Evolutionary conservation across 1,140 invertebrate genomes (phyloP).

Genomic region (Drosophila pallidifrons): DNA sequence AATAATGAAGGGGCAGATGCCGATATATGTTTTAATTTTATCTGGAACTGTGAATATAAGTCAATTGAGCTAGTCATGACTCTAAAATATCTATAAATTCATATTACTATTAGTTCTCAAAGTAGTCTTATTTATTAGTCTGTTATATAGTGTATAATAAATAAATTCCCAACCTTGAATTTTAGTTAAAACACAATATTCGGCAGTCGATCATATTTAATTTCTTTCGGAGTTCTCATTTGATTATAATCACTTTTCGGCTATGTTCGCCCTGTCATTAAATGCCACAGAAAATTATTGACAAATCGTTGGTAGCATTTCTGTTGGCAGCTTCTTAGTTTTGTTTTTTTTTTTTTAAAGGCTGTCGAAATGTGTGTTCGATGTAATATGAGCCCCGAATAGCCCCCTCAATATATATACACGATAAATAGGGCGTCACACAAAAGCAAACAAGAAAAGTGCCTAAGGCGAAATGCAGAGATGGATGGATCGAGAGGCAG

Average conservation of each 20-base stretch:
- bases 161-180: too few species aligned
- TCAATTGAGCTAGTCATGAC: too few species aligned
- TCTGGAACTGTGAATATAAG: not conserved
- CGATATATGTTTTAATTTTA: too few species aligned
- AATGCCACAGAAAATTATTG: slow-evolving; percentile 27
- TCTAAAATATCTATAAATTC: too few species aligned
- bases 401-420: not conserved
- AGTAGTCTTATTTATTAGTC: too few species aligned
- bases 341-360: not conserved
- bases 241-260: slow-evolving; percentile 6
- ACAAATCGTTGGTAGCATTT: slow-evolving; percentile 62
- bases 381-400: slow-evolving; percentile 49
- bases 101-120: too few species aligned
- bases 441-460: slow-evolving; percentile 14
- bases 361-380: not conserved
- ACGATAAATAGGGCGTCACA: slow-evolving; percentile 44
- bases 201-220: not conserved
- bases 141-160: too few species aligned
- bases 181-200: not conserved
- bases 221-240: not conserved
- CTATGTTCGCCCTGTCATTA: slow-evolving; percentile 7
- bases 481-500: slow-evolving; percentile 13
- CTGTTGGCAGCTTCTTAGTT: slow-evolving; percentile 50
- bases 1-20: too few species aligned
- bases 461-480: slow-evolving; percentile 26